These are phyloP conservation scores for Caerostris extrusa DNA, from an alignment of 1,140 invertebrate genomes.

Conservation along the genomic window DNA sequence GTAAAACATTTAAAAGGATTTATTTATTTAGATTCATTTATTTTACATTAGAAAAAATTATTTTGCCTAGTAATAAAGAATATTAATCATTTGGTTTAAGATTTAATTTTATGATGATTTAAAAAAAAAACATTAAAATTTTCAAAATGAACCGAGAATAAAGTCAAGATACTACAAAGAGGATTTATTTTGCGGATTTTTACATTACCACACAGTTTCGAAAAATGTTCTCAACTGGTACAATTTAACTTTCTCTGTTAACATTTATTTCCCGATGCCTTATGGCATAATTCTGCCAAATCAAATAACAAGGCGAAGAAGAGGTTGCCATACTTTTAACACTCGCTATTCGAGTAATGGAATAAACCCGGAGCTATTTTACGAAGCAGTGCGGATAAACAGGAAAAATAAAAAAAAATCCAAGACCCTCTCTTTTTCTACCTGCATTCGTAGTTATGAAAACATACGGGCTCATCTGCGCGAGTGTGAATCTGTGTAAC, in stretches of 20 bases:
- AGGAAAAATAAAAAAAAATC: background rate
- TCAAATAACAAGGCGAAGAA: background rate
- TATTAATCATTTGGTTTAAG: too few species aligned
- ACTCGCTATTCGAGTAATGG: background rate
- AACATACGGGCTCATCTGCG: conserved; percentile 10
- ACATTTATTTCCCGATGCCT: background rate
- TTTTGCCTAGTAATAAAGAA: too few species aligned
- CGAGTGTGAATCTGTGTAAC: background rate
- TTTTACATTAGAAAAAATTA: too few species aligned
- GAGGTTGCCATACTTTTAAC: background rate
- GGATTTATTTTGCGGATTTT: too few species aligned
- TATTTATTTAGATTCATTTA: too few species aligned
- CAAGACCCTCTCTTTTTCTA: background rate
- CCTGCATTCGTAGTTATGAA: conserved; percentile 15
- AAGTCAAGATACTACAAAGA: background rate
- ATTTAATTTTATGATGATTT: too few species aligned
- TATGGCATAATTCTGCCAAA: background rate
- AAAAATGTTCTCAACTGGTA: too few species aligned
- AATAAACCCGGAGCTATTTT: background rate
- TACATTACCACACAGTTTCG: too few species aligned
- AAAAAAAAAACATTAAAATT: background rate
- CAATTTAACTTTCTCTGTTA: too few species aligned
- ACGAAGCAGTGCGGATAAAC: background rate
- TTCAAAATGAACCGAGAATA: background rate
- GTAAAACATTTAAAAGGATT: too few species aligned